These are phyloP conservation scores for Drosophila anceps DNA, from an alignment of 2,888 invertebrate genomes.

Conservation along the genomic window DNA sequence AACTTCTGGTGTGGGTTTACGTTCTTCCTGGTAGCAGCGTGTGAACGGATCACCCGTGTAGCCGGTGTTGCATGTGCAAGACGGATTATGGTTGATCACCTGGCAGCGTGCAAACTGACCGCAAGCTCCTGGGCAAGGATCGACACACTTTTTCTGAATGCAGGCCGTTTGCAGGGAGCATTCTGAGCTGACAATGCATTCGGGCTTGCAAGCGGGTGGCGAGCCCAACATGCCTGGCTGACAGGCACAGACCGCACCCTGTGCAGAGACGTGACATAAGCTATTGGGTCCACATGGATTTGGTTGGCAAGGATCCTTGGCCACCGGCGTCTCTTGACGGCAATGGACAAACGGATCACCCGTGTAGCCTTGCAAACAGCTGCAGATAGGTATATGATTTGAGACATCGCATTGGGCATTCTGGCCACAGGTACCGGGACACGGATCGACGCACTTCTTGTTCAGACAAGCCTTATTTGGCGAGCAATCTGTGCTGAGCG, in stretches of 20 bases:
- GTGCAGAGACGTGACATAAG: constrained; percentile 86
- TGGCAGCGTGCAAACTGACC: constrained; percentile 90
- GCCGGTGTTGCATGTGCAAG: constrained; percentile 89
- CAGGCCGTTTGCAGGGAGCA: constrained; percentile 90
- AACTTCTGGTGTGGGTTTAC: constrained; percentile 84
- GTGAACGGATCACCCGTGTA: constrained; percentile 91
- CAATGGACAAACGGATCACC: constrained; percentile 92
- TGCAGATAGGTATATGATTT: constrained; percentile 93
- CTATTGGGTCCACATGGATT: constrained; percentile 87
- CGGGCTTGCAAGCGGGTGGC: constrained; percentile 91
- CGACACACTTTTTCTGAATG: constrained; percentile 90
- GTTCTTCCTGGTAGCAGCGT: constrained; percentile 86
- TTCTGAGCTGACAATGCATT: constrained; percentile 91
- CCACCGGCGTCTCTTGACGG: constrained; percentile 84
- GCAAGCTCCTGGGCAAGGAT: constrained; percentile 91
- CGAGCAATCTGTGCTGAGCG: constrained; percentile 93
- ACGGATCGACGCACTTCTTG: constrained; percentile 94
- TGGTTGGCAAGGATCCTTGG: constrained; percentile 85
- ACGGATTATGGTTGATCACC: constrained; percentile 91
- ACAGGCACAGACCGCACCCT: constrained; percentile 92
- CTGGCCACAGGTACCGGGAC: constrained; percentile 92
- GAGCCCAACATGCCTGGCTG: constrained; percentile 89
- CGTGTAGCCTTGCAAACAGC: constrained; percentile 90
- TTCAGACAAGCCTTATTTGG: constrained; percentile 92
- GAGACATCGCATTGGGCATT: constrained; percentile 93